Conservation (phyloP, 1,140 invertebrate genomes). For the Calycopis cecrops region DNA sequence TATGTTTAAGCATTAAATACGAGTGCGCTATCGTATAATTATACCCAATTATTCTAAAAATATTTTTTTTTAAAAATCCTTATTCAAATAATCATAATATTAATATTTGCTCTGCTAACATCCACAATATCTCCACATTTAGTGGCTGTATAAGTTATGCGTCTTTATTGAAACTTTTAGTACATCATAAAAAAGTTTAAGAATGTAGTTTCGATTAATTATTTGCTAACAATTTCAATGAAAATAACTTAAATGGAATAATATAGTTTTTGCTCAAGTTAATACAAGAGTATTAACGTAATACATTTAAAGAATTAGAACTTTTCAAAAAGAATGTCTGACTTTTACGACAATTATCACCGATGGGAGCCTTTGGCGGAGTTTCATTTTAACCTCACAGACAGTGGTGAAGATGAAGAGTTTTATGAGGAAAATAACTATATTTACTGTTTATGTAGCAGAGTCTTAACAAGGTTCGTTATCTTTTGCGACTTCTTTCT, state of each 20-base stretch:
- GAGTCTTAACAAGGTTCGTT: slow-evolving; percentile 60
- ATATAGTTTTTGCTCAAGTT: neutral
- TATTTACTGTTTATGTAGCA: slow-evolving; percentile 66
- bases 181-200: too few relatives aligned
- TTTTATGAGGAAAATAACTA: slow-evolving; percentile 51
- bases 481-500: slow-evolving; percentile 5
- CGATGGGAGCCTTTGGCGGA: slow-evolving; percentile 71
- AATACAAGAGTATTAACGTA: neutral
- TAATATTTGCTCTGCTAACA: too few relatives aligned
- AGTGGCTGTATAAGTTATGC: too few relatives aligned
- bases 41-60: too few relatives aligned
- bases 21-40: too few relatives aligned
- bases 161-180: too few relatives aligned
- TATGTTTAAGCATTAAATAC: too few relatives aligned
- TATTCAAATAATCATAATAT: too few relatives aligned
- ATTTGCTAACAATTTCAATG: too few relatives aligned
- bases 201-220: too few relatives aligned
- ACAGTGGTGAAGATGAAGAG: slow-evolving; percentile 33
- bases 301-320: neutral
- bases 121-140: too few relatives aligned
- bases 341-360: slow-evolving; percentile 60
- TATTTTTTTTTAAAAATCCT: too few relatives aligned
- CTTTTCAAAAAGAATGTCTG: slow-evolving; percentile 52
- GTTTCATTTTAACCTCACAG: slow-evolving; percentile 58
- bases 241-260: neutral